Conservation (phyloP, 1,140 invertebrate species). For the Micrasema minimum region DNA sequence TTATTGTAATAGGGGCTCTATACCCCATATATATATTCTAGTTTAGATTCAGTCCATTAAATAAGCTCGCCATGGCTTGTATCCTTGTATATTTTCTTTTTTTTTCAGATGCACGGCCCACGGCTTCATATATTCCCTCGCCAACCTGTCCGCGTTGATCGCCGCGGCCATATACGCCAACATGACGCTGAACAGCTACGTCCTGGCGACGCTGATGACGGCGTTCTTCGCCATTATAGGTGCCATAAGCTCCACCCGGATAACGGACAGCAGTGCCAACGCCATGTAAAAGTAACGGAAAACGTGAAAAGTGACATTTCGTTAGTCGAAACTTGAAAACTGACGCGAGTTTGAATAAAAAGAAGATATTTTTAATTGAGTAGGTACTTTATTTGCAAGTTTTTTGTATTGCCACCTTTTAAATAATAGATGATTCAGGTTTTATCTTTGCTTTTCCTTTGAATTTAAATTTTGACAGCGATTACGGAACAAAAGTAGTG, state of each 20-base stretch:
- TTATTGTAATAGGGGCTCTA: too few species aligned
- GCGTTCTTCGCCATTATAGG: constrained; percentile 38
- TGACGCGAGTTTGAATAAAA: neutral
- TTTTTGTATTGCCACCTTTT: too few species aligned
- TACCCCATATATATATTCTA: too few species aligned
- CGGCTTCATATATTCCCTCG: constrained; percentile 49
- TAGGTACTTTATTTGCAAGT: too few species aligned
- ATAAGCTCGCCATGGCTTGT: too few species aligned
- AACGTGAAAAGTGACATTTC: neutral
- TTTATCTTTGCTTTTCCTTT: too few species aligned
- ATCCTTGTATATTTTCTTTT: too few species aligned
- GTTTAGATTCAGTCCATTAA: too few species aligned
- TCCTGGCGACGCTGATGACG: constrained; percentile 44
- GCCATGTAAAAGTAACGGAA: constrained; percentile 42
- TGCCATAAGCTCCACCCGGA: constrained; percentile 43
- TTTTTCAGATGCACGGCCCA: constrained; percentile 49
- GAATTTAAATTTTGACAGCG: too few species aligned
- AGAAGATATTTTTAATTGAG: too few species aligned
- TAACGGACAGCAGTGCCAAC: constrained; percentile 45
- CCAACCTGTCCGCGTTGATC: constrained; percentile 42
- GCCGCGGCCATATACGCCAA: constrained; percentile 47
- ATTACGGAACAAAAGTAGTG: too few species aligned
- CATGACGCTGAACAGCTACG: constrained; percentile 49
- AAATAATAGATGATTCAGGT: too few species aligned
- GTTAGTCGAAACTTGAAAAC: neutral